phyloP scores from a whole-genome alignment of 2,113 vertebrate species.

The Camelus dromedarius region DNA sequence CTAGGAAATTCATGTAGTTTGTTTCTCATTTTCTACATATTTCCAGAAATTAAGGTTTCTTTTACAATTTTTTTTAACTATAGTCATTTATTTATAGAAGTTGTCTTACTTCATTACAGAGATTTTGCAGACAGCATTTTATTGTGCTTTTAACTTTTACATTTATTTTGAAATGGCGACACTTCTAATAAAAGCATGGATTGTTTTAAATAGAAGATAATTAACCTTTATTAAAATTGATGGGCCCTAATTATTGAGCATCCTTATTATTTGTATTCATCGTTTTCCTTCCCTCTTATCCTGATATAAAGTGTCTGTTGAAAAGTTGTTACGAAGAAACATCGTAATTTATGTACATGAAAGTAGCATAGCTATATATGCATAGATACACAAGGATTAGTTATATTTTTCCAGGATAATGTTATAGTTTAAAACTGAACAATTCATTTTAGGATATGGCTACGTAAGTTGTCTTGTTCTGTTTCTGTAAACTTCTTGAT shows the following conservation, averaged over 20 bases:
- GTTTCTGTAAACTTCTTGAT: neutral
- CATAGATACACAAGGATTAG: neutral
- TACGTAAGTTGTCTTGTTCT: neutral
- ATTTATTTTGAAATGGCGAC: constrained; percentile 16
- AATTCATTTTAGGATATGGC: neutral
- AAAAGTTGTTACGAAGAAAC: neutral
- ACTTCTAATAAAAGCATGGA: neutral
- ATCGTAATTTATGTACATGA: neutral
- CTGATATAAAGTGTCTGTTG: neutral
- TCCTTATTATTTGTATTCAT: neutral
- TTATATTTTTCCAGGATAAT: neutral
- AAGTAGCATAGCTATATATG: neutral
- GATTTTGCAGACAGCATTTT: neutral
- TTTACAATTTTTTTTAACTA: neutral
- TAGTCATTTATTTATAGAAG: neutral
- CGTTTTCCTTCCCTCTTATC: neutral
- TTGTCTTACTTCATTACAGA: neutral
- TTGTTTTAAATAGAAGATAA: neutral
- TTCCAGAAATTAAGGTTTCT: neutral
- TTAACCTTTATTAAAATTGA: neutral
- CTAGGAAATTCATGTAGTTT: neutral
- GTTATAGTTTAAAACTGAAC: neutral
- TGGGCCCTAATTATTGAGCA: neutral
- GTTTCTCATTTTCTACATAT: neutral
- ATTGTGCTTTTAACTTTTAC: neutral